phyloP scores from a whole-genome alignment of 1,140 invertebrate species.

The Drosophila fuyamai region DNA sequence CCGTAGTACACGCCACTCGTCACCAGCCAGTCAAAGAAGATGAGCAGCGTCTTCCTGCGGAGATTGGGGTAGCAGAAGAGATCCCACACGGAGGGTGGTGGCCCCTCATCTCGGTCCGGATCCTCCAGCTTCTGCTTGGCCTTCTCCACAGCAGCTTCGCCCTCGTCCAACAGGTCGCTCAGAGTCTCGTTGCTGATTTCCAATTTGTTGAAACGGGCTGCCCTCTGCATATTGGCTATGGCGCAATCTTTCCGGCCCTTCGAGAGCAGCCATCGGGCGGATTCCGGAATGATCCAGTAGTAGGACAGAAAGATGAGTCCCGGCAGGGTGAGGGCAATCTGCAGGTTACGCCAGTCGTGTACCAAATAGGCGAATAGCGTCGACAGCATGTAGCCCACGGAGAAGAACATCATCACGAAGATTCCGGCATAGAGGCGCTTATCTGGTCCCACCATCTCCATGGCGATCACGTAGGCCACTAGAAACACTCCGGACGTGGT shows the following conservation, averaged over 20 bases:
- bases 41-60: conserved; percentile 89
- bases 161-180: conserved; percentile 86
- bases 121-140: conserved; percentile 58
- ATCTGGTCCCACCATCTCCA: conserved; percentile 93
- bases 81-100: conserved; percentile 87
- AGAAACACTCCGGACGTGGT: conserved; percentile 91
- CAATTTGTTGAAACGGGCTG: conserved; percentile 89
- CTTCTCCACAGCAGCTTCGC: conserved; percentile 82
- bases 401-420: conserved; percentile 92
- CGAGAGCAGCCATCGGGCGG: conserved; percentile 91
- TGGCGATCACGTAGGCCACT: conserved; percentile 91
- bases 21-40: conserved; percentile 93
- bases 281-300: conserved; percentile 95
- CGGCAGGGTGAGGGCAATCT: conserved; percentile 90
- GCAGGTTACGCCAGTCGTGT: conserved; percentile 90
- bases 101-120: neutral
- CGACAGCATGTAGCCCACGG: conserved; percentile 90
- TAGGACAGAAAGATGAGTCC: conserved; percentile 90
- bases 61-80: conserved; percentile 90
- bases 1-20: conserved; percentile 93
- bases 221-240: conserved; percentile 88
- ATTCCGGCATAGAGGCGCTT: conserved; percentile 91
- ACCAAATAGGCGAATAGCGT: conserved; percentile 90
- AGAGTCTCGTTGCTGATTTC: conserved; percentile 86
- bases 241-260: conserved; percentile 91